Percentiles rank a stretch among this genome's conserved stretches.
These are phyloP conservation scores for Callipepla californica DNA, from an alignment of 2,113 vertebrate species.

Conservation along the genomic window DNA sequence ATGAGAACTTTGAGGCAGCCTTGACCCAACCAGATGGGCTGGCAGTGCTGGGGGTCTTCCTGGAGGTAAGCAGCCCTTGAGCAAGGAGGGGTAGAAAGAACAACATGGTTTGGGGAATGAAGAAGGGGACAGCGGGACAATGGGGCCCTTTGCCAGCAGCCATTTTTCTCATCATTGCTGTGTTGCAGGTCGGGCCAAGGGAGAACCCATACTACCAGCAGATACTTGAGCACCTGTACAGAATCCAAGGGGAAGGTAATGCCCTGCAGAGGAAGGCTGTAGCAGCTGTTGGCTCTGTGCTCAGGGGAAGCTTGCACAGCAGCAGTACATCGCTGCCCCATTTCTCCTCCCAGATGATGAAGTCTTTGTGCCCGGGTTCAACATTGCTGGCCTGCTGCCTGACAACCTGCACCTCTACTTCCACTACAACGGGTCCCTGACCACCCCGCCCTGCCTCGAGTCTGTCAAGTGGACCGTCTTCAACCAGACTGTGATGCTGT, in stretches of 20 bases:
- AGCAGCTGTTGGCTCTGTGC: background rate
- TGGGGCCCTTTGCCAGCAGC: accelerated
- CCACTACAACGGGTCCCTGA: constrained; percentile 87
- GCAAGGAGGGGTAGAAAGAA: background rate
- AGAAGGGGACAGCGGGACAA: accelerated
- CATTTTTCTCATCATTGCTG: background rate
- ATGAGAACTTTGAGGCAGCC: constrained; percentile 55
- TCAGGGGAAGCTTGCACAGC: background rate
- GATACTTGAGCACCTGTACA: constrained; percentile 66
- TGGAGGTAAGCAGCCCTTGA: constrained; percentile 70
- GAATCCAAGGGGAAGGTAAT: constrained; percentile 75
- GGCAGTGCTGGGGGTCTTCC: constrained; percentile 78
- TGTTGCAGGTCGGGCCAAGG: constrained; percentile 76
- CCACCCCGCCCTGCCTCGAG: constrained; percentile 87
- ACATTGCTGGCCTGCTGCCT: constrained; percentile 83
- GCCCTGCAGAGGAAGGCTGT: background rate
- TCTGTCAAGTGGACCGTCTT: constrained; percentile 89
- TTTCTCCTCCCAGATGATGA: constrained; percentile 72
- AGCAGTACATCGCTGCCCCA: background rate
- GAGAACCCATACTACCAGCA: constrained; percentile 76
- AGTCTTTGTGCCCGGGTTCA: constrained; percentile 79
- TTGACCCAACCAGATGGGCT: constrained; percentile 70
- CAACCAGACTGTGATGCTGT: constrained; percentile 84
- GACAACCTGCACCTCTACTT: constrained; percentile 82
- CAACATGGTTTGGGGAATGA: background rate